Percentiles rank a stretch among this genome's conserved stretches.
Conservation (phyloP, 1,140 invertebrate species). For the Meloidogyne exigua region DNA sequence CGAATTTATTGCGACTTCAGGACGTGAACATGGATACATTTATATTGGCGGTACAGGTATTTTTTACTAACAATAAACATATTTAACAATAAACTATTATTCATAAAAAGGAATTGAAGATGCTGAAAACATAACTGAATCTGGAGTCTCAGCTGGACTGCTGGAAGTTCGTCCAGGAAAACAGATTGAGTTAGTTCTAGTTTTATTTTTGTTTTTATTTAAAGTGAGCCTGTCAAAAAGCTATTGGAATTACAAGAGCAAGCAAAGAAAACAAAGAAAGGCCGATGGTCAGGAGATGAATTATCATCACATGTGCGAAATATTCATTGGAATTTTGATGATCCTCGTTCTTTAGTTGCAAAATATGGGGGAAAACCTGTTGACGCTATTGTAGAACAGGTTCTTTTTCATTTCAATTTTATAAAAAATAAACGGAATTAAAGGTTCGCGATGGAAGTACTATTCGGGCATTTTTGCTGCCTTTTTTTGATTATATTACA, state of each 20-base stretch:
- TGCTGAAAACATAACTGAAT: conserved; percentile 82
- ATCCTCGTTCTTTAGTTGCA: conserved; percentile 78
- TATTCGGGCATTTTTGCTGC: conserved; percentile 81
- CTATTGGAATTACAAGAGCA: conserved; percentile 84
- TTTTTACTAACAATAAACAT: not conserved
- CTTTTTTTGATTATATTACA: conserved; percentile 81
- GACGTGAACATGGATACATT: conserved; percentile 82
- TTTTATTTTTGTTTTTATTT: conserved; percentile 30
- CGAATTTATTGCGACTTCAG: conserved; percentile 69
- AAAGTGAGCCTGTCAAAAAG: conserved; percentile 64
- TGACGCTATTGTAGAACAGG: conserved; percentile 66
- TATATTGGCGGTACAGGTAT: conserved; percentile 69
- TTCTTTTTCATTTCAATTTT: conserved; percentile 67
- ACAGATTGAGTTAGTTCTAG: conserved; percentile 69
- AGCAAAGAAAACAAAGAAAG: conserved; percentile 81
- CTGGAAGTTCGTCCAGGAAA: conserved; percentile 79
- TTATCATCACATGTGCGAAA: conserved; percentile 75
- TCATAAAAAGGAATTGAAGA: conserved; percentile 38
- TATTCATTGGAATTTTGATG: conserved; percentile 82
- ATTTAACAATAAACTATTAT: conserved; percentile 24
- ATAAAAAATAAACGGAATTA: conserved; percentile 70
- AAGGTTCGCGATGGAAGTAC: conserved; percentile 94
- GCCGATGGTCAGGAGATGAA: conserved; percentile 73
- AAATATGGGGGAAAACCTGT: conserved; percentile 77
- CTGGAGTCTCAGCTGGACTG: conserved; percentile 80